Evolutionary conservation across 2,797 vertebrate genomes (phyloP).

Genomic region (Sebastes diploproa): DNA sequence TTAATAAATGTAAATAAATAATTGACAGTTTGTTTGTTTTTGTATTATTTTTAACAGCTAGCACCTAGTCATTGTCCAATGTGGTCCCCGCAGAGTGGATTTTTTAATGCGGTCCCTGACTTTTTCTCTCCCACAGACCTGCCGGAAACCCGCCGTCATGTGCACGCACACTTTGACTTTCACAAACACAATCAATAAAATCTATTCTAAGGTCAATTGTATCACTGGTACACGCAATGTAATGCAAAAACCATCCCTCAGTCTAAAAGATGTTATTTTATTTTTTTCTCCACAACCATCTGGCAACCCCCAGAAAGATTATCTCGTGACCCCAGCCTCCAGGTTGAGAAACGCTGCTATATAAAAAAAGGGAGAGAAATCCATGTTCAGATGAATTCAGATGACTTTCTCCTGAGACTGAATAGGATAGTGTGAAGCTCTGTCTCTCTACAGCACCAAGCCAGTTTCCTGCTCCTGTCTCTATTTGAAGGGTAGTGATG

Average conservation of each 20-base stretch:
- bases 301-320: background rate
- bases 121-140: background rate
- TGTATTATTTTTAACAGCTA: no score
- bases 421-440: constrained; percentile 38
- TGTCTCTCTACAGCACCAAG: constrained; percentile 38
- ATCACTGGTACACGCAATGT: background rate
- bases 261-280: background rate
- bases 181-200: background rate
- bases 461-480: constrained; percentile 53
- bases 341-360: background rate
- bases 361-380: constrained; percentile 23
- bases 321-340: background rate
- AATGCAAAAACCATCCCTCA: background rate
- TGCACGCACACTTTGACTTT: background rate
- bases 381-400: constrained; percentile 51
- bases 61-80: no score
- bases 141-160: background rate
- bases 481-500: constrained; percentile 65
- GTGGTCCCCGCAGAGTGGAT: background rate
- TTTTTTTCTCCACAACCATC: background rate
- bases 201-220: background rate
- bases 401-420: constrained; percentile 57
- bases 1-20: background rate
- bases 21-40: no score
- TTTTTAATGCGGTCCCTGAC: fast-evolving